Percentiles rank a stretch among this genome's conserved stretches.
phyloP scores from a whole-genome alignment of 2,888 invertebrate species.

The Anaspis maculata region DNA sequence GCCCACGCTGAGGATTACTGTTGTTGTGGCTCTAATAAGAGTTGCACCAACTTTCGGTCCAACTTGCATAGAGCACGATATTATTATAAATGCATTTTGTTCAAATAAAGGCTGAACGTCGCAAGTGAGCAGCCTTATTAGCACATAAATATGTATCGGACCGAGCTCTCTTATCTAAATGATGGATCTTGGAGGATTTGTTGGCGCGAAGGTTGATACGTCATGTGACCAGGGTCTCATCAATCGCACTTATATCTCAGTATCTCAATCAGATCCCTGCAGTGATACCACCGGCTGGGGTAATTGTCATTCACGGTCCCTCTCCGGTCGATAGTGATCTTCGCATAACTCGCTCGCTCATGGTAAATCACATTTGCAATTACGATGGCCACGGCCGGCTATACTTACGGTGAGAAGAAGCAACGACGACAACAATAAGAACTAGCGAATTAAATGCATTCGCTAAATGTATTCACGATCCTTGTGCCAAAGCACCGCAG shows the following conservation, averaged over 20 bases:
- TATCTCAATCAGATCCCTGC: conserved; percentile 33
- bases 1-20: no score
- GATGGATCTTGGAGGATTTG: conserved; percentile 29
- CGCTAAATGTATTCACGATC: no score
- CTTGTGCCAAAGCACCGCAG: no score
- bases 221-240: conserved; percentile 24
- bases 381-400: no score
- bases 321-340: conserved; percentile 23
- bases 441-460: no score
- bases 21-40: no score
- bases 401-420: no score
- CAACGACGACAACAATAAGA: no score
- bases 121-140: conserved; percentile 8
- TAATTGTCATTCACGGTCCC: conserved; percentile 30
- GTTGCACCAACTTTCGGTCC: no score
- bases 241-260: conserved; percentile 26
- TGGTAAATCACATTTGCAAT: conserved; percentile 25
- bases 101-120: no score
- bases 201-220: conserved; percentile 25
- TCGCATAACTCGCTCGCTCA: conserved; percentile 19
- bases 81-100: no score
- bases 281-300: conserved; percentile 30
- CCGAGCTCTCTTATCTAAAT: conserved; percentile 23
- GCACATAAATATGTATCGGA: conserved; percentile 11
- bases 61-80: no score